Evolutionary conservation across 2,888 invertebrate genomes (phyloP), one percentile per base, ranked within the genome.

Genomic region (Protodeltote pygarga): DNA sequence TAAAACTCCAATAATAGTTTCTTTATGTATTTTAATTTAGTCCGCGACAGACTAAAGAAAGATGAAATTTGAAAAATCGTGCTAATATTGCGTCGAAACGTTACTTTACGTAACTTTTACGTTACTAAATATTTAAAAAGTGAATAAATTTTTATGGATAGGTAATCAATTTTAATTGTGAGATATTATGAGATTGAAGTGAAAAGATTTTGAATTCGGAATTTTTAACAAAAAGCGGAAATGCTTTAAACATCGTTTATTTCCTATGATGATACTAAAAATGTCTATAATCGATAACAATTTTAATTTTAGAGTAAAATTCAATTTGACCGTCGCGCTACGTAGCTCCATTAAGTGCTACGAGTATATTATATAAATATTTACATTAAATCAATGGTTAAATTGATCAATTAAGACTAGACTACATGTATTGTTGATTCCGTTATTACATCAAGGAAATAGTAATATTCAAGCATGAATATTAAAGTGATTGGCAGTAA

Each of bases 1-100:
- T 58, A 65, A 67, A 67, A 59, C 33, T 54, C 47, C 38, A 51
- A 57, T 64, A 59, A 54, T 61, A 69, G 53, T 66, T 66, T 51
- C 52, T 50, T 47, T 61, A 57, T 52, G 40, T 68, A 54, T 47
- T 65, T 54, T 63, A 58, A 63, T 53, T 58, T 37, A 53, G 38
- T 41, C 49, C 35, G 20, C 15, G 17, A 23, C 41, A 45, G 37
- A 46, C 37, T 34, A 42, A 28, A 29, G 32, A 47, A 21, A 15
- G 14, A 10, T 31, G 17, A 33, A 46, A 21, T 52, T 39, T 14
- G 29, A 23, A 52, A 51, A 32, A 21, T 10, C 16, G 20, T 42
- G 31, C 14, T 54, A 61, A 45, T n/a, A n/a, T n/a, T 48, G 40
- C 48, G 39, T 28, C 13, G 25, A 40, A 27, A 46, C 44, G 35